These are phyloP conservation scores for Laothoe populi DNA, from an alignment of 2,888 invertebrate genomes.

Conservation along the genomic window DNA sequence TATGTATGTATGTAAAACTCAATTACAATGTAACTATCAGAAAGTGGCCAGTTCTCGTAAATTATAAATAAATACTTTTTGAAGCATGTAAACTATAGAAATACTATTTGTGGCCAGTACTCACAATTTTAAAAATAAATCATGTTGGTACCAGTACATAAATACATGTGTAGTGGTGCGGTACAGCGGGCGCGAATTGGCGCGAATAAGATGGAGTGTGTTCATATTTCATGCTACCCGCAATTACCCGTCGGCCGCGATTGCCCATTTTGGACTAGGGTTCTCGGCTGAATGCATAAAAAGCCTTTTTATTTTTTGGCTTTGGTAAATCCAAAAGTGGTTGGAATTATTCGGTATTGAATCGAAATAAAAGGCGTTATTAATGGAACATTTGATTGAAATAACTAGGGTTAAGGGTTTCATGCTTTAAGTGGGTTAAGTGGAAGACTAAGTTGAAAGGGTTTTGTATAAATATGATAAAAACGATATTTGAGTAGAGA, in stretches of 20 bases:
- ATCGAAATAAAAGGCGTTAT: constrained; percentile 1
- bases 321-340: constrained; percentile 15
- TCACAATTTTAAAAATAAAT: neutral
- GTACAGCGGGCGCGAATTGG: constrained; percentile 30
- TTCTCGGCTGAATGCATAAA: constrained; percentile 21
- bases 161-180: constrained; percentile 25
- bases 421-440: neutral
- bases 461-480: neutral
- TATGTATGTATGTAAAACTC: no score
- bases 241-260: constrained; percentile 47
- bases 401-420: neutral
- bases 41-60: no score
- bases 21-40: no score
- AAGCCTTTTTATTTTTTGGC: constrained; percentile 12
- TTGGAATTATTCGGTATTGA: neutral
- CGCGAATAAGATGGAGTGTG: constrained; percentile 45
- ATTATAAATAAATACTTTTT: no score
- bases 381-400: constrained; percentile 1
- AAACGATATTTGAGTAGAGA: no score
- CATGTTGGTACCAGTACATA: constrained; percentile 5
- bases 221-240: constrained; percentile 53
- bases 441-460: neutral
- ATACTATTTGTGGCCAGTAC: neutral
- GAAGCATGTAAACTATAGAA: no score
- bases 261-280: constrained; percentile 33